Base-by-base conservation (phyloP, 2,113 vertebrate species). In the Halichoeres trimaculatus region DNA sequence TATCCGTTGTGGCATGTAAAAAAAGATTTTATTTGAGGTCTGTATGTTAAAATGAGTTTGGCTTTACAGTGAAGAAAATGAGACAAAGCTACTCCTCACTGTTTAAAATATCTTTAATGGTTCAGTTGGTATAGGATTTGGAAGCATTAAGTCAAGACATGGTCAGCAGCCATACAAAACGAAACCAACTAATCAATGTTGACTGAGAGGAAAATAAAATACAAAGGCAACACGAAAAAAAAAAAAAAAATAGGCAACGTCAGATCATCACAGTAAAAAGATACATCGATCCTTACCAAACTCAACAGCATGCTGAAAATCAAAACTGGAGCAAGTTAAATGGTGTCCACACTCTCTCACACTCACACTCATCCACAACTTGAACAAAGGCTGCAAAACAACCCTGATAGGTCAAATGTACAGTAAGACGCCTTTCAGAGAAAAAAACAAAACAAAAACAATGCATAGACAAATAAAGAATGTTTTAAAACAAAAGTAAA, bases 51-150 rank as follows among this genome's bases (percentile, higher is more conserved):
- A 53, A 26, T 0, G 14, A 14, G 17, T 41, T 14, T 17, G 38
- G n/a, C 6, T 11, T 23, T 5, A 10, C 12, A 6, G 1, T 2
- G 34, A 43, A 60, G 1, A 68, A 63, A 64, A 5, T n/a, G 51
- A 40, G 6, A 47, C 2, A 38, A n/a, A 20, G 10, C 11, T 7
- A 1, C 1, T 24, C 57, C 12, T 36, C 22, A 73, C 71, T 52
- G 80, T 91, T 91, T 91, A 88, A 90, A 93, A 91, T 90, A 84
- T 90, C 85, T 90, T 94, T 94, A 93, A 93, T 94, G 90, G 89
- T 93, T 92, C 91, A 93, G 86, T 91, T 91, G 88, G 88, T 92
- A 93, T 88, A 92, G 88, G 88, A 90, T 92, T 94, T 93, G 93
- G 92, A 94, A 93, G 93, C 93, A 92, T 93, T 90, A 88, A 89